Evolutionary conservation across 2,113 vertebrate species (phyloP).

Genomic region (Candoia aspera): DNA sequence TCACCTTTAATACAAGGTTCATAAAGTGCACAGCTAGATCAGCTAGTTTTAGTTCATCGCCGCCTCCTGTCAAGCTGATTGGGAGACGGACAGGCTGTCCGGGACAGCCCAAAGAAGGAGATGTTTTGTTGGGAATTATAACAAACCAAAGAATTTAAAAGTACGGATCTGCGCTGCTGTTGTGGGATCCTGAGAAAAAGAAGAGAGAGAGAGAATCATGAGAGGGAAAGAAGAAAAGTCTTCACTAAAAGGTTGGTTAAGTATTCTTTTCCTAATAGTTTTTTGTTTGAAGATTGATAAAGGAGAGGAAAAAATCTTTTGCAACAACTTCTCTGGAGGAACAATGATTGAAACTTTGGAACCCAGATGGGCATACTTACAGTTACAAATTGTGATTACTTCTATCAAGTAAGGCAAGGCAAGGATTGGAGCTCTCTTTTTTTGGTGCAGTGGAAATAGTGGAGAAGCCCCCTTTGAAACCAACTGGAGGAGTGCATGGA

Average conservation of each 20-base stretch:
- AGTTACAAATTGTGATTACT: background rate
- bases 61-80: slow-evolving; percentile 48
- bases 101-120: slow-evolving; percentile 50
- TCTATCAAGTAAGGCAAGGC: background rate
- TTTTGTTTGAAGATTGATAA: background rate
- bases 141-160: slow-evolving; percentile 1
- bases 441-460: background rate
- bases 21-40: slow-evolving; percentile 52
- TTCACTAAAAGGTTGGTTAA: slow-evolving; percentile 76
- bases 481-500: too few species aligned
- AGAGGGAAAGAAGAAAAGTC: slow-evolving; percentile 74
- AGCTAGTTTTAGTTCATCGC: slow-evolving; percentile 31
- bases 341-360: background rate
- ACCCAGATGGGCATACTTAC: background rate
- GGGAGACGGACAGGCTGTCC: too few species aligned
- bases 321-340: background rate
- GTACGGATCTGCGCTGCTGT: slow-evolving; percentile 16
- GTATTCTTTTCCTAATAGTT: background rate
- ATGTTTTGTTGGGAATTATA: slow-evolving; percentile 34
- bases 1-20: slow-evolving; percentile 63
- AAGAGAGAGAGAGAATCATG: slow-evolving; percentile 15
- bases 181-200: slow-evolving; percentile 56
- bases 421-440: background rate
- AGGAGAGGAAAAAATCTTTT: background rate
- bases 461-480: background rate